A percentile compares a stretch with the other conserved stretches of the same genome.
Conservation (phyloP, 2,888 invertebrate genomes). For the Drosophila infuscata region DNA sequence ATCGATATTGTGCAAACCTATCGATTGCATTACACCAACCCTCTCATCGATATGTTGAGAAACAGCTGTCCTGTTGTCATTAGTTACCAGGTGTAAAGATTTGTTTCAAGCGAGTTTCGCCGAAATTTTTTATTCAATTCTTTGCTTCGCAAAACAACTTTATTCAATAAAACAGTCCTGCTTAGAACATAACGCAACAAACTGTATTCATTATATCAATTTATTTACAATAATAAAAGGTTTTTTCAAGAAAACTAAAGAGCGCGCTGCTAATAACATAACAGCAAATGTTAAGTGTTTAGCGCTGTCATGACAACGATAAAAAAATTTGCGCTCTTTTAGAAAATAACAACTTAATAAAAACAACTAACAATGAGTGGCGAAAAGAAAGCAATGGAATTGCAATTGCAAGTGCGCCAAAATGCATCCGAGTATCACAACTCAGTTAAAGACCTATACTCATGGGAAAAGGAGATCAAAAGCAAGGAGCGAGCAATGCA, state of each 20-base stretch:
- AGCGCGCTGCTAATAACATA: constrained; percentile 5
- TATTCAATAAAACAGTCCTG: not conserved
- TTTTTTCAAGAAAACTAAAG: not conserved
- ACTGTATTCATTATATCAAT: not conserved
- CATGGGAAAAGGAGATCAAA: constrained; percentile 84
- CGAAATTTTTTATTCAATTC: not conserved
- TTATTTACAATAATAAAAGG: not conserved
- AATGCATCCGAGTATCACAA: constrained; percentile 78
- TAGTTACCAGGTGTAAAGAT: not conserved
- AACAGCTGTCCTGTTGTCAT: constrained; percentile 7
- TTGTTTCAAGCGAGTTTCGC: too few species aligned
- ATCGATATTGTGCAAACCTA: constrained; percentile 5
- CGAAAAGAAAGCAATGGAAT: constrained; percentile 70
- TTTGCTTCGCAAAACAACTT: not conserved
- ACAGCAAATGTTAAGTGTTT: constrained; percentile 5
- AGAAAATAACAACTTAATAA: constrained; percentile 33
- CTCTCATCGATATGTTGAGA: constrained; percentile 18
- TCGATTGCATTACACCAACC: not conserved
- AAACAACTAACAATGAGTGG: constrained; percentile 48
- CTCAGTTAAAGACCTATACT: constrained; percentile 78
- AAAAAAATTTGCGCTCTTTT: constrained; percentile 45
- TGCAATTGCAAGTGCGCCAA: constrained; percentile 85
- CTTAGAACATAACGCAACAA: not conserved
- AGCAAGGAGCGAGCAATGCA: constrained; percentile 79
- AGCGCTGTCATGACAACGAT: constrained; percentile 54